Evolutionary conservation across 2,113 vertebrate species (phyloP), one percentile per base, ranked within the genome.

Genomic region (Pterocles gutturalis): DNA sequence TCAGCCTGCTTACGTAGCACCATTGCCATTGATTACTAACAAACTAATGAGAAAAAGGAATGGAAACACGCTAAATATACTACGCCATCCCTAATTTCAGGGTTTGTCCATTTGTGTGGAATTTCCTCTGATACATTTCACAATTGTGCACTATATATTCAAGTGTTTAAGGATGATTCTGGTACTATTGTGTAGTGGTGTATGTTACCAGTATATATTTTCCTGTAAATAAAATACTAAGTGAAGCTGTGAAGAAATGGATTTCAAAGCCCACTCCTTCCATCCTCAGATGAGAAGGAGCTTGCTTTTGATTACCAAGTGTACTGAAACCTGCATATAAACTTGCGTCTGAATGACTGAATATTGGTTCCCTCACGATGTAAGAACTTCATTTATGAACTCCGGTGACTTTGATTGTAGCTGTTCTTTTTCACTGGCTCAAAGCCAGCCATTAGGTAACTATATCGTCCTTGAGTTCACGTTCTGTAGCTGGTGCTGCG

Each of bases 151-250:
- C 98, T 98, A 98, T 93, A 97, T 98, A 98, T 99, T 99, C 99
- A 99, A 99, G 99, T 99, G 99, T 99, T 97, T 97, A 96, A 98
- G 98, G 98, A 98, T 97, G 95, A 98, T 97, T 98, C 93, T 95
- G 96, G 96, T 95, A 96, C 89, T 97, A 95, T 91, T 81, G 96
- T 96, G 92, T 87, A 95, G 93, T 96, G 97, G 97, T 51, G 73
- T 80, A 96, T 91, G 96, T 97, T 96, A 96, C 98, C 97, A 69
- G 87, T 93, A 94, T 96, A 96, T 94, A 48, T 89, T 75, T 97
- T 94, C 62, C 53, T 96, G 97, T 97, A 93, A 96, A 94, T 97
- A 93, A 67, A 79, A 80, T 94, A 94, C 83, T 93, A 94, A 95
- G 88, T 90, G 96, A 97, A 97, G 95, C 95, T 97, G 72, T 93